A percentile compares a stretch with the other conserved stretches of the same genome.
Evolutionary conservation across 2,888 invertebrate genomes (phyloP).

Genomic region (Scaptodrosophila latifasciaeformis): DNA sequence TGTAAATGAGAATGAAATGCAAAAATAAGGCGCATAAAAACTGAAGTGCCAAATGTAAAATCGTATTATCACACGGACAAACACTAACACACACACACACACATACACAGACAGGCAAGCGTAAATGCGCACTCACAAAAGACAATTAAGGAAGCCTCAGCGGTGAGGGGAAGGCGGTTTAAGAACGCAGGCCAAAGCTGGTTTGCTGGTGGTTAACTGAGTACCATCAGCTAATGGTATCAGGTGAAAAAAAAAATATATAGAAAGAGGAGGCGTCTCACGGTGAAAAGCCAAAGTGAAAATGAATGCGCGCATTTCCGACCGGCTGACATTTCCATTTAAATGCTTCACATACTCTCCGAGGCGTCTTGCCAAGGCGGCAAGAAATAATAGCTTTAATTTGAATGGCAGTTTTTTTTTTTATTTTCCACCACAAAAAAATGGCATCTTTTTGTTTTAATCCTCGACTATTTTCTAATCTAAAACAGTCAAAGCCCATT

Average conservation of each 20-base stretch:
- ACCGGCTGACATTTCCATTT: slow-evolving; percentile 41
- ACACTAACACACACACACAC: slow-evolving; percentile 10
- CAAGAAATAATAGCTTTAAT: slow-evolving; percentile 50
- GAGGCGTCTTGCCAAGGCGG: slow-evolving; percentile 13
- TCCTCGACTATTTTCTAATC: no score
- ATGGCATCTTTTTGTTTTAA: not conserved
- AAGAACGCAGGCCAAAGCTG: no score
- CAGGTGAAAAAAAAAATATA: no score
- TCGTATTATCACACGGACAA: slow-evolving; percentile 38
- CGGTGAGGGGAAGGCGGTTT: no score
- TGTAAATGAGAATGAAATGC: slow-evolving; percentile 58
- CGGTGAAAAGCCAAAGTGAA: no score
- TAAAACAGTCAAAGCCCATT: slow-evolving; percentile 46
- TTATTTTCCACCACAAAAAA: not conserved
- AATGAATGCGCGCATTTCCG: no score
- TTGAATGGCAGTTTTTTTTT: slow-evolving; percentile 49
- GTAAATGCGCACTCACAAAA: slow-evolving; percentile 17
- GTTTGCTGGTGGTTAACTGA: no score
- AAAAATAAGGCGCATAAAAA: slow-evolving; percentile 56
- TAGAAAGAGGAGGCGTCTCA: no score
- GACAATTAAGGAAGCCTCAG: slow-evolving; percentile 48
- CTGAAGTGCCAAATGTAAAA: slow-evolving; percentile 47
- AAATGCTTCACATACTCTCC: slow-evolving; percentile 39
- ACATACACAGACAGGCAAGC: not conserved
- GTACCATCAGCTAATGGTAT: no score